These are phyloP conservation scores for Zosterops hypoxanthus DNA, from an alignment of 2,113 vertebrate species.

Conservation along the genomic window DNA sequence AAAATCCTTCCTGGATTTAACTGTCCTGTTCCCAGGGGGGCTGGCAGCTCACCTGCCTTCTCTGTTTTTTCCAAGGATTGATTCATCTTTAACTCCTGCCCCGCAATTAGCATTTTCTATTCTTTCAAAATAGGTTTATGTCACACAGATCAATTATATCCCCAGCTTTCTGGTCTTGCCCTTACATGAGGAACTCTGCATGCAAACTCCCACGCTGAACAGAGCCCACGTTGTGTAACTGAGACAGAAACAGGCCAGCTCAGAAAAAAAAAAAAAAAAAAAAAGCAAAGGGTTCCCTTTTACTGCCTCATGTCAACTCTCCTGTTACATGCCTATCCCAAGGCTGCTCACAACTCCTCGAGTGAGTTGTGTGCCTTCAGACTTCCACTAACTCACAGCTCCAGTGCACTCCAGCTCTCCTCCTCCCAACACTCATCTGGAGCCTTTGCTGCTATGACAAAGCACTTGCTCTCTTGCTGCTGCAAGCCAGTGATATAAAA, in stretches of 20 bases:
- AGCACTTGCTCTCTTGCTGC: neutral
- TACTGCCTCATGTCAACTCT: neutral
- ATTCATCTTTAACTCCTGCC: neutral
- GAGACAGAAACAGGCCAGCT: neutral
- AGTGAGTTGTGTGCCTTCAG: neutral
- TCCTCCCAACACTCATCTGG: neutral
- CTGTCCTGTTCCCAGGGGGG: neutral
- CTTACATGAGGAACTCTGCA: neutral
- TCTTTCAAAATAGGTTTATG: neutral
- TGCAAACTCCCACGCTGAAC: slow-evolving; percentile 4
- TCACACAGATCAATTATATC: neutral
- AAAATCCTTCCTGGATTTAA: slow-evolving; percentile 13
- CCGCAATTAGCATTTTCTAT: neutral
- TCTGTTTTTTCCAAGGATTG: neutral
- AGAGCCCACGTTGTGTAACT: neutral
- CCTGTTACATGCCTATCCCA: neutral
- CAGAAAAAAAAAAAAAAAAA: neutral
- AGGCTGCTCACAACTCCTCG: neutral
- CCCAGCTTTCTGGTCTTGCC: slow-evolving; percentile 13
- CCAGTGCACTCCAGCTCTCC: neutral
- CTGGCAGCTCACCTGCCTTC: slow-evolving; percentile 26
- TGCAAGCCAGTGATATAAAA: slow-evolving; percentile 2
- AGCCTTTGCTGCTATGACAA: slow-evolving; percentile 40
- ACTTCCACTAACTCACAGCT: neutral
- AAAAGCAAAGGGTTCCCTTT: neutral